Conservation (phyloP, 2,888 invertebrate species). For the Ptychoptera contaminata region DNA sequence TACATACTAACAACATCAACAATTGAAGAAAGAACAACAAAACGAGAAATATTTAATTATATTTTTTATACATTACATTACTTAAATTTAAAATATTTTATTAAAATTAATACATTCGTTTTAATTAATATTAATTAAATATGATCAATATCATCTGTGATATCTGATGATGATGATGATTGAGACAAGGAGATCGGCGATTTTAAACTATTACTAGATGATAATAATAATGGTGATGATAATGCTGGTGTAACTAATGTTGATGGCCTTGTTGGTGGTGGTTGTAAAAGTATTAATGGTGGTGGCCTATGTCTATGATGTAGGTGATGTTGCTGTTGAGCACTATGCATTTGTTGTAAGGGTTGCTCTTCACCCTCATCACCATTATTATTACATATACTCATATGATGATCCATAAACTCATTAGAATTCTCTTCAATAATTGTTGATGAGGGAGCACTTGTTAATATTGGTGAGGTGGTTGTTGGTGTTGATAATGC, state of each 20-base stretch:
- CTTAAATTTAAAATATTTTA: no score
- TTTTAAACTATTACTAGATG: not conserved
- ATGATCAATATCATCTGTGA: not conserved
- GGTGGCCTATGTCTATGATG: slow-evolving; percentile 8
- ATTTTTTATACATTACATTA: no score
- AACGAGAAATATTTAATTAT: no score
- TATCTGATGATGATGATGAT: not conserved
- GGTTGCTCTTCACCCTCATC: not conserved
- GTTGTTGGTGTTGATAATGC: slow-evolving; percentile 1
- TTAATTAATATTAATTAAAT: no score
- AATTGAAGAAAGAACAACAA: no score
- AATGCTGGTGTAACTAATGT: slow-evolving; percentile 2
- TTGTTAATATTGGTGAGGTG: slow-evolving; percentile 4
- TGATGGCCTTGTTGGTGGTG: slow-evolving; percentile 5
- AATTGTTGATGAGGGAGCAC: not conserved
- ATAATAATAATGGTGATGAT: no score
- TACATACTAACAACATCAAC: no score
- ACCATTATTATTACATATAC: not conserved
- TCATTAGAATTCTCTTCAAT: slow-evolving; percentile 1
- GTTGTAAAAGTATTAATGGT: slow-evolving; percentile 9
- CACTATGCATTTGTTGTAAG: not conserved
- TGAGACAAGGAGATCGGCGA: not conserved
- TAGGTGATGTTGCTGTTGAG: slow-evolving; percentile 4
- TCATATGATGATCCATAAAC: slow-evolving; percentile 9
- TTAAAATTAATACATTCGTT: no score